Conservation (phyloP, 1,140 invertebrate genomes). For the Macrosteles quadrilineatus region DNA sequence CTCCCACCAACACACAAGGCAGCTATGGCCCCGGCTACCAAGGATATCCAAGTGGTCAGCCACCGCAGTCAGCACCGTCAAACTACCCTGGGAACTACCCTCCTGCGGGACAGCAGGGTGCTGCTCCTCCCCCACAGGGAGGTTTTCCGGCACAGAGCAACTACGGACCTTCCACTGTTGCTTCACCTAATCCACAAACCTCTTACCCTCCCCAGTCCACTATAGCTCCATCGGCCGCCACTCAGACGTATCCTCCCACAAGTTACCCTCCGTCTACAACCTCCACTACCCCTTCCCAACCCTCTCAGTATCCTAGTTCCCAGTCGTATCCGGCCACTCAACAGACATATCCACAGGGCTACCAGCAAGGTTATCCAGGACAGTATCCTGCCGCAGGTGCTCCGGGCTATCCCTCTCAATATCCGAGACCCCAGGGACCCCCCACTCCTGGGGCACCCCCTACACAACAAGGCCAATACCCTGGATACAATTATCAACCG, state of each 20-base stretch:
- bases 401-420: conserved; percentile 13
- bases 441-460: conserved; percentile 11
- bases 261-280: conserved; percentile 30
- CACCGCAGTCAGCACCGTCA: not conserved
- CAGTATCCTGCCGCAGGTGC: conserved; percentile 29
- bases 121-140: conserved; percentile 22
- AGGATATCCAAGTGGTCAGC: not conserved
- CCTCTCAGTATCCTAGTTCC: conserved; percentile 4
- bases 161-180: conserved; percentile 31
- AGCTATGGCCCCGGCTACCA: not conserved
- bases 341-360: conserved; percentile 24
- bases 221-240: conserved; percentile 37
- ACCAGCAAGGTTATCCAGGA: conserved; percentile 16
- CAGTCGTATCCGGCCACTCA: not conserved
- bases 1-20: conserved; percentile 11
- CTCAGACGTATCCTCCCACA: conserved; percentile 34
- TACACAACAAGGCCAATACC: conserved; percentile 26
- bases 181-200: conserved; percentile 33
- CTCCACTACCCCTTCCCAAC: not conserved
- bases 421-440: conserved; percentile 21
- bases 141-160: conserved; percentile 5
- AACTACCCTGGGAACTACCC: conserved; percentile 27
- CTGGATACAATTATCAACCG: conserved; percentile 32
- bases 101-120: conserved; percentile 6
- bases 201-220: conserved; percentile 37